phyloP scores from a whole-genome alignment of 2,888 invertebrate genomes.

The Andrena camellia region DNA sequence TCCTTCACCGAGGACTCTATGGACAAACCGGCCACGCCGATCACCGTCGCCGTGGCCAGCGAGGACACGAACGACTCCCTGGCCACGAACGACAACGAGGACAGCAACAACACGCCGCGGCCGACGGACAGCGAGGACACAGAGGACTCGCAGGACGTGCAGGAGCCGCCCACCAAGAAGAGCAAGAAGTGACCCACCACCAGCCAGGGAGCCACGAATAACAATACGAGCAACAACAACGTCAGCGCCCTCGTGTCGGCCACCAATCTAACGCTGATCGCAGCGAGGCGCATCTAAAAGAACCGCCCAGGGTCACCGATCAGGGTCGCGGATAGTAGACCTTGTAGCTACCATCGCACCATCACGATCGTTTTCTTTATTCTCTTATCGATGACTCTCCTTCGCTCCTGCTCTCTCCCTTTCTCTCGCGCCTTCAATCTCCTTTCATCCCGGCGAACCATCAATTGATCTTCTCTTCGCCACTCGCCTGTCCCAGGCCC shows the following conservation, averaged over 20 bases:
- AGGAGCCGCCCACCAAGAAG: conserved; percentile 86
- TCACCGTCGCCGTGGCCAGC: conserved; percentile 83
- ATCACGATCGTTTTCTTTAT: conserved; percentile 56
- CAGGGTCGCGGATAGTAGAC: conserved; percentile 64
- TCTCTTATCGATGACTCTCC: conserved; percentile 47
- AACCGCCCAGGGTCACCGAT: conserved; percentile 62
- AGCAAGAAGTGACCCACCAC: conserved; percentile 86
- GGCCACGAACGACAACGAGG: conserved; percentile 86
- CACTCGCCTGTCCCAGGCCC: neutral
- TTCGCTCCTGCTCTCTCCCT: conserved; percentile 50
- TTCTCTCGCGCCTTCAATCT: neutral
- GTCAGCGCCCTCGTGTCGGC: conserved; percentile 80
- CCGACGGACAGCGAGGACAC: conserved; percentile 83
- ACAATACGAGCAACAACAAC: conserved; percentile 63
- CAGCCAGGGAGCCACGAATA: conserved; percentile 62
- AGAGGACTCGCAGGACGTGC: conserved; percentile 84
- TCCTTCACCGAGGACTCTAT: conserved; percentile 92
- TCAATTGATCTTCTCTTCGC: neutral
- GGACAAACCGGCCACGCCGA: conserved; percentile 89
- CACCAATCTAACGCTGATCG: conserved; percentile 80
- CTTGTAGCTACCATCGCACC: conserved; percentile 60
- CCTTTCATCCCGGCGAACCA: neutral
- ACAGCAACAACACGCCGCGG: conserved; percentile 80
- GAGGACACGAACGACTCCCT: conserved; percentile 87
- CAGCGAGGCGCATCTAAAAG: conserved; percentile 80